Conservation (phyloP, 2,797 vertebrate species). For the Pipistrellus pygmaeus region DNA sequence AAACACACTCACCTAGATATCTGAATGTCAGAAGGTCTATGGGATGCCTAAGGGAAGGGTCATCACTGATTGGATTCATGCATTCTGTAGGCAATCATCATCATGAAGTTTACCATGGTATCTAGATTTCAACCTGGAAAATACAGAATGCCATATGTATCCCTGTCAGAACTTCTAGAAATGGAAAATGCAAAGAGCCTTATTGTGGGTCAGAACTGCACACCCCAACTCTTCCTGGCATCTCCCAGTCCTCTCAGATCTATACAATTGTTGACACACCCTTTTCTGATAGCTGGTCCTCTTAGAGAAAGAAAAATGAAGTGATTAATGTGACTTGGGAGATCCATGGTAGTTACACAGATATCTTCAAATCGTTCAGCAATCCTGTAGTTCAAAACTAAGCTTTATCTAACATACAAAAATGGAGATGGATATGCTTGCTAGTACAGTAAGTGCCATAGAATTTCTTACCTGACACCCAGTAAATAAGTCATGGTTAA, state of each 20-base stretch:
- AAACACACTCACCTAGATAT: too few relatives aligned
- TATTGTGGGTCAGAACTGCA: neutral
- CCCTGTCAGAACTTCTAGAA: too few relatives aligned
- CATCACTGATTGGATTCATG: rapidly evolving
- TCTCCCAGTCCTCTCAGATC: neutral
- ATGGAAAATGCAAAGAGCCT: too few relatives aligned
- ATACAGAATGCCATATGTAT: neutral
- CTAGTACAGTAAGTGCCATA: neutral
- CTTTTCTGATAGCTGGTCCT: neutral
- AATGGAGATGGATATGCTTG: neutral
- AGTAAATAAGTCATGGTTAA: neutral
- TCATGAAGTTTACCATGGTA: too few relatives aligned
- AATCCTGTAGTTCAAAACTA: neutral
- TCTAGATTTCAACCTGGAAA: too few relatives aligned
- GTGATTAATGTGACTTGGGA: neutral
- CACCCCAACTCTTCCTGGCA: neutral
- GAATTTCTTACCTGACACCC: neutral
- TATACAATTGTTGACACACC: neutral
- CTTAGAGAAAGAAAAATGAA: neutral
- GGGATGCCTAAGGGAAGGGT: too few relatives aligned
- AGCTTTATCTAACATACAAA: neutral
- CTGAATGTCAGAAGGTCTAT: too few relatives aligned
- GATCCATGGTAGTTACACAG: neutral
- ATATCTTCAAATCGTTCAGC: neutral
- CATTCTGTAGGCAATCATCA: rapidly evolving